phyloP scores from a whole-genome alignment of 92 coral and sea anemone genomes.

The Umimayanthus chanpuru region DNA sequence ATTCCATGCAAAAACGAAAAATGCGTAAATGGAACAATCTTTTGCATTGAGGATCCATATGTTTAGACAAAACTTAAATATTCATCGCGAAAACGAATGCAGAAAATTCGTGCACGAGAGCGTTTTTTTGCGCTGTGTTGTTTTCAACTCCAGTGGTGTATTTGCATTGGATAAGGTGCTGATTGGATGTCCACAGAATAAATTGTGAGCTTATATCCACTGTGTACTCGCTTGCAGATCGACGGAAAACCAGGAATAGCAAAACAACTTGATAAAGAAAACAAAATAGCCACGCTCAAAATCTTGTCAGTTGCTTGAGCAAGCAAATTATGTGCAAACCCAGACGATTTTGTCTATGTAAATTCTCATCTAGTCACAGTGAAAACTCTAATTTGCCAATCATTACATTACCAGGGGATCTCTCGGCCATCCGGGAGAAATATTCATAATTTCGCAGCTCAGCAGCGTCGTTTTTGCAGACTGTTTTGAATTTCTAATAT shows the following conservation, averaged over 20 bases:
- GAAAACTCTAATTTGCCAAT: slow-evolving; percentile 46
- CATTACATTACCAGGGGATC: slow-evolving; percentile 47
- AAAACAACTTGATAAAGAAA: slow-evolving; percentile 12
- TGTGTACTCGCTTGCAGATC: neutral
- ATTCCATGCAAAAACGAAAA: slow-evolving; percentile 1
- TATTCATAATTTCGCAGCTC: slow-evolving; percentile 30
- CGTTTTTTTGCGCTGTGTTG: slow-evolving; percentile 6
- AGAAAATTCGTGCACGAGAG: slow-evolving; percentile 16
- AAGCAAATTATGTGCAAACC: neutral
- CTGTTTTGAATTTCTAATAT: slow-evolving; percentile 9
- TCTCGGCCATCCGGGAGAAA: slow-evolving; percentile 39
- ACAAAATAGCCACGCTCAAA: slow-evolving; percentile 12
- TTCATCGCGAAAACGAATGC: slow-evolving; percentile 21
- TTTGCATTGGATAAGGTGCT: slow-evolving; percentile 19
- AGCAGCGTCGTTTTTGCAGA: neutral
- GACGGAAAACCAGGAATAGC: slow-evolving; percentile 4
- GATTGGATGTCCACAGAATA: slow-evolving; percentile 35
- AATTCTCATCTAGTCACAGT: slow-evolving; percentile 39
- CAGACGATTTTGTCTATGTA: slow-evolving; percentile 4
- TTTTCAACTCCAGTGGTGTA: neutral
- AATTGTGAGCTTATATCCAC: slow-evolving; percentile 8
- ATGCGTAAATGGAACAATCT: neutral
- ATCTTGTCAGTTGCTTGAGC: neutral
- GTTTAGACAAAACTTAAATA: neutral
- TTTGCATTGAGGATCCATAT: slow-evolving; percentile 1